Conservation (phyloP, 2,113 vertebrate genomes). For the Melanostigma gelatinosum region DNA sequence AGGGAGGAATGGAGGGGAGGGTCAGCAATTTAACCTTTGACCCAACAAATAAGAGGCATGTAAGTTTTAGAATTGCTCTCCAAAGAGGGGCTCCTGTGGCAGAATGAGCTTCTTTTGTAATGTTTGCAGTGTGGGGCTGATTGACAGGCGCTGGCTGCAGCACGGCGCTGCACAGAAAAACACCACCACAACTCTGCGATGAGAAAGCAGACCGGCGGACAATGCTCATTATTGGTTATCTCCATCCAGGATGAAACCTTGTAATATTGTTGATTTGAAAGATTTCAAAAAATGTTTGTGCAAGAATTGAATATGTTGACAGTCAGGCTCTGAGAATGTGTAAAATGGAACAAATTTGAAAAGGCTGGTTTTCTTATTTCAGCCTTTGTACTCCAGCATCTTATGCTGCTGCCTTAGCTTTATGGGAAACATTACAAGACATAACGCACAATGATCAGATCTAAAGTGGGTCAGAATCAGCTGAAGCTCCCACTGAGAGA, state of each 20-base stretch:
- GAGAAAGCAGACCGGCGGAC: conserved; percentile 37
- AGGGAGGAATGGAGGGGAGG: conserved; percentile 87
- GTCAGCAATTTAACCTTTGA: conserved; percentile 99
- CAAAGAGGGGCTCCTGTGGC: conserved; percentile 96
- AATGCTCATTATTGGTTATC: conserved; percentile 60
- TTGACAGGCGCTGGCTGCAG: conserved; percentile 87
- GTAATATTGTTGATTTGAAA: conserved; percentile 4
- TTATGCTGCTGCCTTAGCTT: background rate
- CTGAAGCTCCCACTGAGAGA: conserved; percentile 17
- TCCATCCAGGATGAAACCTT: background rate
- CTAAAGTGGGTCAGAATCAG: conserved; percentile 13
- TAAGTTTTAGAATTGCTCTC: conserved; percentile 99
- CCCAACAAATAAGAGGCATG: conserved; percentile 99
- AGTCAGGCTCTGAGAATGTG: background rate
- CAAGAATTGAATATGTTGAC: background rate
- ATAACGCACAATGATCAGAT: conserved; percentile 6
- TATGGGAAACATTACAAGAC: background rate
- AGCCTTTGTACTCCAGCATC: background rate
- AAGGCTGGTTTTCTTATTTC: background rate
- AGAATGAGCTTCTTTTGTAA: conserved; percentile 93
- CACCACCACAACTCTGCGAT: conserved; percentile 27
- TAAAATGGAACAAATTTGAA: background rate
- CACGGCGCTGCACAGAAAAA: conserved; percentile 45
- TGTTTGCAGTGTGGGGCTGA: conserved; percentile 87
- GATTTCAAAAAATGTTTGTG: background rate